phyloP scores from a whole-genome alignment of 1,140 invertebrate genomes.

The Hypsibius dujardini region DNA sequence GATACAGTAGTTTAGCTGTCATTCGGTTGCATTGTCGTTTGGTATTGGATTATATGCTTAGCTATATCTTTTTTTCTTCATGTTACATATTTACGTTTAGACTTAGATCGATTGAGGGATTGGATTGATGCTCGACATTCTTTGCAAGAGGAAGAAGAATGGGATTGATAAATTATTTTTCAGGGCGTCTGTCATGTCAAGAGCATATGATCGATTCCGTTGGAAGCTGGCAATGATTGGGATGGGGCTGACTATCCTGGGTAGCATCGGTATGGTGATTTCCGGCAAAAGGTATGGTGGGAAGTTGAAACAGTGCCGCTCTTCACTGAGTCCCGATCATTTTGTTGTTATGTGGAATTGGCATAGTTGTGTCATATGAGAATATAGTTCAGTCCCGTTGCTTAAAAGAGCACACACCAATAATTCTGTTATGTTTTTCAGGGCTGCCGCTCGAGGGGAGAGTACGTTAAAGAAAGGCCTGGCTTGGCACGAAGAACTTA shows the following conservation, averaged over 20 bases:
- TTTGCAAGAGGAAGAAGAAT: too few species aligned
- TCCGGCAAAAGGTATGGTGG: slow-evolving; percentile 10
- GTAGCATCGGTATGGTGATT: neutral
- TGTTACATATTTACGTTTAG: too few species aligned
- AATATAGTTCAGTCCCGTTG: too few species aligned
- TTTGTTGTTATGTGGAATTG: neutral
- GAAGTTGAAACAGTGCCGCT: too few species aligned
- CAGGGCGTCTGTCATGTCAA: neutral
- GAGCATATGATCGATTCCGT: neutral
- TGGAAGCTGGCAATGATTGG: neutral
- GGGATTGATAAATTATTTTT: neutral
- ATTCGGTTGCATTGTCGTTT: too few species aligned
- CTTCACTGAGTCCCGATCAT: too few species aligned
- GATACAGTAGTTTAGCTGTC: too few species aligned
- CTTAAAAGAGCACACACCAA: neutral
- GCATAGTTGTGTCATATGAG: too few species aligned
- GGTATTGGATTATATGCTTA: too few species aligned
- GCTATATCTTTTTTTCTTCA: too few species aligned
- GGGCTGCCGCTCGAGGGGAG: slow-evolving; percentile 5
- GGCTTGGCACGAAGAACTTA: slow-evolving; percentile 5
- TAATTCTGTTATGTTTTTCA: neutral
- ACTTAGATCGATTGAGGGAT: too few species aligned
- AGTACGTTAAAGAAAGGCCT: neutral
- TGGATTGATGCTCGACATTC: too few species aligned
- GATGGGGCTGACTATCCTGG: neutral